Evolutionary conservation across 2,888 invertebrate species (phyloP), one percentile per base, ranked within the genome.

Genomic region (Fabriciana adippe): DNA sequence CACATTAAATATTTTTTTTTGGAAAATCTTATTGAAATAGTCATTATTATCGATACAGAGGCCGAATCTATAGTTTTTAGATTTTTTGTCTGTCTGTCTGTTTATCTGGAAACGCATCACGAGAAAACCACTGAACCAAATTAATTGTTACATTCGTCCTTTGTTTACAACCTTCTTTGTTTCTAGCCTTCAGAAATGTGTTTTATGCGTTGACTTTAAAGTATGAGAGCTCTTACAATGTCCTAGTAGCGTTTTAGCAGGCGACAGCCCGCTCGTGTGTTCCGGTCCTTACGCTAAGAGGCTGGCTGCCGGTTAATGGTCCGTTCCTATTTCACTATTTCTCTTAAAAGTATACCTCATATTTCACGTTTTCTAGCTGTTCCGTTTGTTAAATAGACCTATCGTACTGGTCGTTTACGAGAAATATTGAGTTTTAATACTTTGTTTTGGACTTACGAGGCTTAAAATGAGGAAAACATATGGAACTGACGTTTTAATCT

Each of bases 181-280:
- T 48, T 48, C 53, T 47, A 48, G 66, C 47, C 5, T 55, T 55
- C n/a, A 35, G 48, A 66, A 60, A 55, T 54, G 54, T 54, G 47
- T 45, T 57, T 47, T 60, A 21, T 54, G 54, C 59, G 45, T 59
- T 8, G 57, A 57, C 21, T 64, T 55, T 45, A 59, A 65, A 15
- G 48, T 18, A 14, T 56, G 55, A 68, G 68, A 60, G 63, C 60
- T 63, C 65, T 68, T 48, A 59, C 45, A 60, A 62, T 54, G 45
- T 66, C 63, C 59, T 51, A 64, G 64, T 62, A 66, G 48, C 53
- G 51, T 55, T 65, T 66, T 68, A 59, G 63, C 13, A 57, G 61
- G 62, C 66, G 61, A 66, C 60, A 64, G 64, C 64, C 53, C 50
- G 67, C 64, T 69, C 64, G 64, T 72, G 71, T 68, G 57, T 72